These are phyloP conservation scores for Polylopha cassiicola DNA, from an alignment of 2,888 invertebrate genomes.

Conservation along the genomic window DNA sequence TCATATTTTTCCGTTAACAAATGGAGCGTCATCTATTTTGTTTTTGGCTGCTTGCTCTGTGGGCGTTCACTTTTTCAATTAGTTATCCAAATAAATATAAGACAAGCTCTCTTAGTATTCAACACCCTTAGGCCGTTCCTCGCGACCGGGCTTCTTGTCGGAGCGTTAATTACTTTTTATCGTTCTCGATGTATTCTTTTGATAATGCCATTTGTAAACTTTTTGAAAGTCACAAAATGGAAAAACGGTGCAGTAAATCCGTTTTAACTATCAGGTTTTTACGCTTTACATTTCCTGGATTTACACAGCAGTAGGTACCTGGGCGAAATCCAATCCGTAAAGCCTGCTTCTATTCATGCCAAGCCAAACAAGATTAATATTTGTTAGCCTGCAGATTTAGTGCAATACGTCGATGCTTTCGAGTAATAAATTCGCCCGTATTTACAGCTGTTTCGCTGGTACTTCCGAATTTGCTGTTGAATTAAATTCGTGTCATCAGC, in stretches of 20 bases:
- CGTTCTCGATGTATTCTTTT: background rate
- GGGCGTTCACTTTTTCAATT: constrained; percentile 17
- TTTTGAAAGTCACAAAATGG: background rate
- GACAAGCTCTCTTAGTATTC: constrained; percentile 6
- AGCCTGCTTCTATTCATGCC: constrained; percentile 20
- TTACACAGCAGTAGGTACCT: constrained; percentile 8
- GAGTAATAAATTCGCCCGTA: constrained; percentile 4
- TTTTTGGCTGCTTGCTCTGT: constrained; percentile 12
- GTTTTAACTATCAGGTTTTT: too few species aligned
- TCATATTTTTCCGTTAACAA: constrained; percentile 18
- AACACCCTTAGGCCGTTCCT: constrained; percentile 6
- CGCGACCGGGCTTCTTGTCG: background rate
- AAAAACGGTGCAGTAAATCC: constrained; percentile 10
- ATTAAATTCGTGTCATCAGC: constrained; percentile 6
- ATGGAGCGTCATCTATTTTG: constrained; percentile 16
- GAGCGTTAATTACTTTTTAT: background rate
- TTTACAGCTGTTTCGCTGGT: background rate
- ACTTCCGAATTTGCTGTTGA: constrained; percentile 1
- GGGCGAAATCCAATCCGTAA: constrained; percentile 17
- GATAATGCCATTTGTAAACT: background rate
- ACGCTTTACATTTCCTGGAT: constrained; percentile 4
- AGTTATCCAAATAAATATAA: constrained; percentile 14
- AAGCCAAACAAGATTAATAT: constrained; percentile 23
- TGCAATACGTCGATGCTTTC: constrained; percentile 8
- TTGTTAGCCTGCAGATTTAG: constrained; percentile 15